phyloP scores from a whole-genome alignment of 1,140 invertebrate species.

The Drosophila orena region DNA sequence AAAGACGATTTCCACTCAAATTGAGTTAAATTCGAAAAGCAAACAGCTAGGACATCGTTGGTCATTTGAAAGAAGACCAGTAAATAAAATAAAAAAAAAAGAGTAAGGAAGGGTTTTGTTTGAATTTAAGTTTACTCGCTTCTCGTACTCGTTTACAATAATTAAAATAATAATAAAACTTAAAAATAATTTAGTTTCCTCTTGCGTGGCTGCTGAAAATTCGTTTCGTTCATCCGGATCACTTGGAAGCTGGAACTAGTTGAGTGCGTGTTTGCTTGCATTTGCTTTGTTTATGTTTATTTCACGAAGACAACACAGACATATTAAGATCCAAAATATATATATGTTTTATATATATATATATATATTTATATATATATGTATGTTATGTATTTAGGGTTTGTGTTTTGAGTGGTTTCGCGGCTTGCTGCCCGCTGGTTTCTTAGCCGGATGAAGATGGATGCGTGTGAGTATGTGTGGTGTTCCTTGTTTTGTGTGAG shows the following conservation, averaged over 20 bases:
- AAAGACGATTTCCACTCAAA: too few relatives aligned
- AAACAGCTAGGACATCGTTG: too few relatives aligned
- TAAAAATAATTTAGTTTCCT: slow-evolving; percentile 58
- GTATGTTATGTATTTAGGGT: slow-evolving; percentile 49
- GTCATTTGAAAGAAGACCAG: neutral
- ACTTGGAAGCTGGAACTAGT: slow-evolving; percentile 47
- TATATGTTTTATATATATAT: slow-evolving; percentile 60
- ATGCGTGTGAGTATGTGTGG: slow-evolving; percentile 37
- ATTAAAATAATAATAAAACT: slow-evolving; percentile 67
- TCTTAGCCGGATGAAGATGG: slow-evolving; percentile 32
- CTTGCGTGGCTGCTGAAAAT: slow-evolving; percentile 49
- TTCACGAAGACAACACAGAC: slow-evolving; percentile 81
- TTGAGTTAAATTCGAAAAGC: neutral
- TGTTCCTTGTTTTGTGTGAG: slow-evolving; percentile 40
- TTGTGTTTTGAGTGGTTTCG: slow-evolving; percentile 53
- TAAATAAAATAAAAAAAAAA: slow-evolving; percentile 40
- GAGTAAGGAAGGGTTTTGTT: slow-evolving; percentile 30
- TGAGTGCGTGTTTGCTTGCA: slow-evolving; percentile 36
- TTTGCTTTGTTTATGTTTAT: slow-evolving; percentile 69
- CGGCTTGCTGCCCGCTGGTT: slow-evolving; percentile 33
- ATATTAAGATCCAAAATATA: slow-evolving; percentile 82
- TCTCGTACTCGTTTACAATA: slow-evolving; percentile 40
- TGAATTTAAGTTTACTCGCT: slow-evolving; percentile 51
- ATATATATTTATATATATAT: slow-evolving; percentile 58
- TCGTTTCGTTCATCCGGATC: slow-evolving; percentile 40